Conservation (phyloP, 2,113 vertebrate genomes). For the Vulpes lagopus region DNA sequence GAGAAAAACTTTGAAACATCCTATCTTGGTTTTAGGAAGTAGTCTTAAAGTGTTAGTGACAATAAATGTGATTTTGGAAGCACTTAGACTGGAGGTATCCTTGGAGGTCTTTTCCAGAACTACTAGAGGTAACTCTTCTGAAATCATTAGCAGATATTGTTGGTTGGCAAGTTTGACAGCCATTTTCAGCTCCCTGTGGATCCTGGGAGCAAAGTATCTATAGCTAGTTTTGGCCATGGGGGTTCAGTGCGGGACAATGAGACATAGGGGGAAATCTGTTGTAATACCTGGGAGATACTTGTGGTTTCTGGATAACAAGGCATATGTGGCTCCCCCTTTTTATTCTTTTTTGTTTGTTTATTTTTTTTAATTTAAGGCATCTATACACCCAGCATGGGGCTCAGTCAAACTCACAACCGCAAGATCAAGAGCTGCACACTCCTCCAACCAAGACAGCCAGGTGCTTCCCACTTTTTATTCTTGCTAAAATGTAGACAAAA, state of each 20-base stretch:
- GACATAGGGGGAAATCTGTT: not conserved
- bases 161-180: constrained; percentile 34
- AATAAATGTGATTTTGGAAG: constrained; percentile 45
- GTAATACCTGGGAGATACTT: not conserved
- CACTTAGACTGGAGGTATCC: not conserved
- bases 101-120: constrained; percentile 47
- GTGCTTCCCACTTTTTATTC: not conserved
- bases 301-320: not conserved
- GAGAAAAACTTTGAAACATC: not conserved
- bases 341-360: not conserved
- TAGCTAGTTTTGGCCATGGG: not conserved
- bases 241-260: not conserved
- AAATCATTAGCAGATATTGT: not conserved
- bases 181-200: constrained; percentile 17
- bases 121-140: constrained; percentile 9
- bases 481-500: not conserved
- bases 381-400: not conserved
- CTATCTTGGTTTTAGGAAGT: not conserved
- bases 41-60: not conserved
- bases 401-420: not conserved
- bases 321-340: not conserved
- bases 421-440: not conserved
- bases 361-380: not conserved
- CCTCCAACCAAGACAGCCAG: not conserved
- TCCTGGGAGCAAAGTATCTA: not conserved